These are phyloP conservation scores for Nephrocerus scutellatus DNA, from an alignment of 2,888 invertebrate species.

Conservation along the genomic window DNA sequence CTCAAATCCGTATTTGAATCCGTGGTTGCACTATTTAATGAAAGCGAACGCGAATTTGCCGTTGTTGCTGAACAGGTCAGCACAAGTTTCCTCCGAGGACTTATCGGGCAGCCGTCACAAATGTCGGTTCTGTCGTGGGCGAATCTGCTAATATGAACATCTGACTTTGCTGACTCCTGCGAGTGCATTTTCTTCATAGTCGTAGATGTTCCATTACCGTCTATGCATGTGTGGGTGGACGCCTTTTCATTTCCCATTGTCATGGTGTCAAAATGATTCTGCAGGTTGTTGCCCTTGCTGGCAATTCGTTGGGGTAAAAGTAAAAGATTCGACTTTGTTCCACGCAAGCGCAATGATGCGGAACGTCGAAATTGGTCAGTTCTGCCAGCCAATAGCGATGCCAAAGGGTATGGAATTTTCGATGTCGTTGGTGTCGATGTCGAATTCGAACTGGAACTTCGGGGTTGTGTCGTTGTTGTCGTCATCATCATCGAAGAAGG, in stretches of 20 bases:
- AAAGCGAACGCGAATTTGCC: conserved; percentile 30
- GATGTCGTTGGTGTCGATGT: conserved; percentile 33
- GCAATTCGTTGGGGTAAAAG: too few species aligned
- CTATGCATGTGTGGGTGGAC: conserved; percentile 14
- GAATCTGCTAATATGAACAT: too few species aligned
- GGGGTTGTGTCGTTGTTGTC: conserved; percentile 4
- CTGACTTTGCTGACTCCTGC: conserved; percentile 4
- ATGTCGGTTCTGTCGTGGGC: too few species aligned
- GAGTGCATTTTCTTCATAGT: conserved; percentile 12
- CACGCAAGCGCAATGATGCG: conserved; percentile 62
- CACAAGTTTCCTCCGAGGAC: conserved; percentile 22
- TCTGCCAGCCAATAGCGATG: conserved; percentile 22
- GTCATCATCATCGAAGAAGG: conserved; percentile 6
- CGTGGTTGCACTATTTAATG: too few species aligned
- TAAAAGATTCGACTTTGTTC: conserved; percentile 50
- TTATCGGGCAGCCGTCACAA: too few species aligned
- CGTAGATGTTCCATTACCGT: conserved; percentile 12
- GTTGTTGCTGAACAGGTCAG: conserved; percentile 21
- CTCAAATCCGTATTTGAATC: too few species aligned
- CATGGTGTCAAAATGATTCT: conserved; percentile 22
- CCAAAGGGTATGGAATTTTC: conserved; percentile 25
- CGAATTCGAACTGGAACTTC: conserved; percentile 16
- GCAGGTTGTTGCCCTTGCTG: conserved; percentile 18
- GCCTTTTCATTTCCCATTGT: conserved; percentile 10
- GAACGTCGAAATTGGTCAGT: conserved; percentile 54